Evolutionary conservation across 30 jellyfish, hydroid and myxozoan genomes (phyloP).

Genomic region (Euphysa ruthae): DNA sequence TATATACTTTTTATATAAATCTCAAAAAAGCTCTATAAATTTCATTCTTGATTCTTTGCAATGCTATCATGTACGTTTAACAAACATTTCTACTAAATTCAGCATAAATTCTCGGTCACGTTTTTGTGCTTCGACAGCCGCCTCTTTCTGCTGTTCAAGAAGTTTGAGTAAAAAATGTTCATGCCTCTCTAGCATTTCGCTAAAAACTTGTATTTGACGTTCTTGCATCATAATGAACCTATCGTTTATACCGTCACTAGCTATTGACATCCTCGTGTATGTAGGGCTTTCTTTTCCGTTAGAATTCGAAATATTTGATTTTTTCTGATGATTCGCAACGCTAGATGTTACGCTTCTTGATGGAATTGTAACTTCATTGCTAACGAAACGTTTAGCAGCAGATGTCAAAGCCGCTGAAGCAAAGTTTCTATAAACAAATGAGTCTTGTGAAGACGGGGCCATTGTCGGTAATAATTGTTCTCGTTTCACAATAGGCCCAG

Average conservation of each 20-base stretch:
- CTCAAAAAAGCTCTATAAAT: too few species aligned
- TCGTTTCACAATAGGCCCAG: background rate
- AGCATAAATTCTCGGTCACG: constrained; percentile 38
- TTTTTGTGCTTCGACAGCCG: constrained; percentile 30
- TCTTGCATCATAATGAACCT: constrained; percentile 28
- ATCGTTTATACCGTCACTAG: background rate
- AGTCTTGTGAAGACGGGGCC: background rate
- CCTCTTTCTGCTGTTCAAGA: constrained; percentile 28
- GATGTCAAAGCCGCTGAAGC: background rate
- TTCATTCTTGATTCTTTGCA: too few species aligned
- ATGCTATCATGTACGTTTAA: too few species aligned
- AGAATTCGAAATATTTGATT: background rate
- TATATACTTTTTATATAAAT: too few species aligned
- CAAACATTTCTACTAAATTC: constrained; percentile 29
- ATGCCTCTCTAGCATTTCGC: constrained; percentile 25
- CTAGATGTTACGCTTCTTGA: background rate
- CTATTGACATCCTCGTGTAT: background rate
- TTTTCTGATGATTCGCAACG: background rate
- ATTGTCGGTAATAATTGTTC: background rate
- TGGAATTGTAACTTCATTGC: background rate
- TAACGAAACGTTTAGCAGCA: background rate
- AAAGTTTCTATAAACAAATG: background rate
- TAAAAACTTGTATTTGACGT: constrained; percentile 20
- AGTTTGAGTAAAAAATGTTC: constrained; percentile 21
- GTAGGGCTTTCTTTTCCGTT: background rate